phyloP scores from a whole-genome alignment of 1,140 invertebrate species.

The Asobara japonica region DNA sequence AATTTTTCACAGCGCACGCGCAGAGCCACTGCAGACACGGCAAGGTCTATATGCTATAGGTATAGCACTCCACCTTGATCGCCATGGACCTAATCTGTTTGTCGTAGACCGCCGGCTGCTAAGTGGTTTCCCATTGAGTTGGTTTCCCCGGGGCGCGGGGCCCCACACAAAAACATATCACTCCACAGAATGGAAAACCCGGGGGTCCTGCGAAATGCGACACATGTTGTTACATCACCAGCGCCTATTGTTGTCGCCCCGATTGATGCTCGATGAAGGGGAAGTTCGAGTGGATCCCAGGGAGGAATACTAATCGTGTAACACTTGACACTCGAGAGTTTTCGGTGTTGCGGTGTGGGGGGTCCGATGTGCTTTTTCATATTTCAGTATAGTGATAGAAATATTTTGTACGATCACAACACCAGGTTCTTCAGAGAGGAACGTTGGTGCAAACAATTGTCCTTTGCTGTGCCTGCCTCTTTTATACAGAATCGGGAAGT shows the following conservation, averaged over 20 bases:
- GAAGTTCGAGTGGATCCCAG: slow-evolving; percentile 32
- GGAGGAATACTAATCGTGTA: slow-evolving; percentile 53
- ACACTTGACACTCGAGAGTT: slow-evolving; percentile 58
- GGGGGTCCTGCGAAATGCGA: slow-evolving; percentile 51
- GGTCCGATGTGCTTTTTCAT: slow-evolving; percentile 41
- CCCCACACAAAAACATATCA: slow-evolving; percentile 13
- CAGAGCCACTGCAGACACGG: too few relatives aligned
- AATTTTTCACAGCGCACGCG: too few relatives aligned
- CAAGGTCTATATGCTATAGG: too few relatives aligned
- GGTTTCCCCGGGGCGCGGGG: slow-evolving; percentile 29
- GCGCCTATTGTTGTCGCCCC: slow-evolving; percentile 34
- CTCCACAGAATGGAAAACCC: slow-evolving; percentile 13
- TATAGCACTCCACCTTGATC: slow-evolving; percentile 35
- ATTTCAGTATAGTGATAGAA: too few relatives aligned
- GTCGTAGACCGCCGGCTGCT: slow-evolving; percentile 62
- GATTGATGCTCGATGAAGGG: not conserved
- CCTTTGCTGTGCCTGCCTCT: too few relatives aligned
- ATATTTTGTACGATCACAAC: too few relatives aligned
- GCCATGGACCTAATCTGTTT: slow-evolving; percentile 63
- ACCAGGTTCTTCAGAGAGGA: too few relatives aligned
- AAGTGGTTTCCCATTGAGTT: slow-evolving; percentile 61
- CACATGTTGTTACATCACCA: slow-evolving; percentile 65
- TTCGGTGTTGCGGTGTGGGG: slow-evolving; percentile 15
- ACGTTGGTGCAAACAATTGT: too few relatives aligned
- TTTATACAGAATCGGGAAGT: too few relatives aligned